A percentile compares a stretch with the other conserved stretches of the same genome.
These are phyloP conservation scores for Oreochromis aureus DNA, from an alignment of 2,113 vertebrate species.

Conservation along the genomic window DNA sequence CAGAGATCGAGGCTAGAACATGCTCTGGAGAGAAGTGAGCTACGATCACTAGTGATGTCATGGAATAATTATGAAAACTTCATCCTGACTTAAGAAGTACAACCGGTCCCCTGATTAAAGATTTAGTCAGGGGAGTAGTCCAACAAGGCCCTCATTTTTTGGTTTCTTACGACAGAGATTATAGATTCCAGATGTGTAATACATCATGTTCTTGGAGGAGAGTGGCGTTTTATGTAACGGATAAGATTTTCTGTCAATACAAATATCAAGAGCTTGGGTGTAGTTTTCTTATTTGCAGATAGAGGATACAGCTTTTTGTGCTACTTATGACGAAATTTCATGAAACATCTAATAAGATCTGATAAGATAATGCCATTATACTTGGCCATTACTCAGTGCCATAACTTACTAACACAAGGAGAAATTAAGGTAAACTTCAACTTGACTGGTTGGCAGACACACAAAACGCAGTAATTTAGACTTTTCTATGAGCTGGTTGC, in stretches of 20 bases:
- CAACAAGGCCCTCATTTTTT: neutral
- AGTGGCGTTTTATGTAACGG: neutral
- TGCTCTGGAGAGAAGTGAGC: neutral
- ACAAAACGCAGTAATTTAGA: fast-evolving
- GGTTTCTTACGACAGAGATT: neutral
- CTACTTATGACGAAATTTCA: neutral
- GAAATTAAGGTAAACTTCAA: neutral
- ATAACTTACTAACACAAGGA: neutral
- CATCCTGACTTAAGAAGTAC: neutral
- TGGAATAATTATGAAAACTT: neutral
- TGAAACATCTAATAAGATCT: neutral
- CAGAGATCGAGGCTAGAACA: neutral
- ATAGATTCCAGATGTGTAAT: neutral
- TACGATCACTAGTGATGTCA: conserved; percentile 22
- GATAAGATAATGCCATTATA: neutral
- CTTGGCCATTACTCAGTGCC: neutral
- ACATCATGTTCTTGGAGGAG: neutral
- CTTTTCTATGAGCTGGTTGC: neutral
- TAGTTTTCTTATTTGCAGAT: neutral
- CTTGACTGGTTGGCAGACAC: neutral
- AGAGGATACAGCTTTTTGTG: neutral
- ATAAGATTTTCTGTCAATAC: neutral
- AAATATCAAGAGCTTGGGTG: neutral
- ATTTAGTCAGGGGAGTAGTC: neutral
- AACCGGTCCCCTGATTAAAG: neutral